Evolutionary conservation across 2,888 invertebrate genomes (phyloP).

Genomic region (Pachymerium ferrugineum): DNA sequence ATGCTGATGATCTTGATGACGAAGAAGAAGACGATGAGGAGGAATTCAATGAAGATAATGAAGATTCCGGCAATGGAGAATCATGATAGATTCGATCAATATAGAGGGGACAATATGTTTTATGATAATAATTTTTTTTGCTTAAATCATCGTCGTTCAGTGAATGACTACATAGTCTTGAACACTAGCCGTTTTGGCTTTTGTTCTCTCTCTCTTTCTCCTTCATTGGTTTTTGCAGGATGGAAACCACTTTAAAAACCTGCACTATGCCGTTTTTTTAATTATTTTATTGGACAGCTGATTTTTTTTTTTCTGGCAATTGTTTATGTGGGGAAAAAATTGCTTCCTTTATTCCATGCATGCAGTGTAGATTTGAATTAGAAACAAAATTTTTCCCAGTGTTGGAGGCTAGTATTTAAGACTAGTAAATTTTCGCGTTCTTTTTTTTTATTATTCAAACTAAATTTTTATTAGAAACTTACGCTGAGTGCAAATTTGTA

Average conservation of each 20-base stretch:
- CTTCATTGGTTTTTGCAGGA: neutral
- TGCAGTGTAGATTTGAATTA: no score
- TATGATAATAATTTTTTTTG: neutral
- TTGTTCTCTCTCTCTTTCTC: no score
- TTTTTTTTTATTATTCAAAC: no score
- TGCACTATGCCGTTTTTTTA: neutral
- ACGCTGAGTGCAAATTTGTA: neutral
- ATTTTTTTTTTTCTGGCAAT: no score
- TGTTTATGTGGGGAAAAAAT: no score
- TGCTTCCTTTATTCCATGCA: no score
- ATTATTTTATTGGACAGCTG: no score
- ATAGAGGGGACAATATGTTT: neutral
- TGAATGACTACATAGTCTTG: slow-evolving; percentile 9
- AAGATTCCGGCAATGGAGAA: slow-evolving; percentile 88
- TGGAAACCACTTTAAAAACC: neutral
- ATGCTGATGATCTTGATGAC: slow-evolving; percentile 63
- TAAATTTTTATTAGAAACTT: neutral
- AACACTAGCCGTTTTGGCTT: neutral
- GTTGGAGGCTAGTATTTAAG: no score
- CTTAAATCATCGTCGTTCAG: neutral
- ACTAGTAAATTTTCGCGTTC: no score
- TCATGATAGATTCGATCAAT: slow-evolving; percentile 58
- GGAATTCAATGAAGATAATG: slow-evolving; percentile 64
- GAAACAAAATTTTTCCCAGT: no score
- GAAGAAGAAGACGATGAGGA: slow-evolving; percentile 50